A percentile compares a stretch with the other conserved stretches of the same genome.
These are phyloP conservation scores for Digitonthophagus gazella DNA, from an alignment of 2,888 invertebrate species.

Conservation along the genomic window DNA sequence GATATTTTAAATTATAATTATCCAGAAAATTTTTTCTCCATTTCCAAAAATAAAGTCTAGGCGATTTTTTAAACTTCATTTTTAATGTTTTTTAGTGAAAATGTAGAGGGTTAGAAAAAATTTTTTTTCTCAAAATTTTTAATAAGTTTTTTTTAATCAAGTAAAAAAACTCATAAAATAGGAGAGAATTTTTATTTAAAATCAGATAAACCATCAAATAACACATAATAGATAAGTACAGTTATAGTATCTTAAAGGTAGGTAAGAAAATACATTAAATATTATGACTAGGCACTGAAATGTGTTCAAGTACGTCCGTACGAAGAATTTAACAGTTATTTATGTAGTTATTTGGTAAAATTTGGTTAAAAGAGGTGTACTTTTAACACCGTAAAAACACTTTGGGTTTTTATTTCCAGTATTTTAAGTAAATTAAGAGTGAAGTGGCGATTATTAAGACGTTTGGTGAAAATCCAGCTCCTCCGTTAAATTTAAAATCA, in stretches of 20 bases:
- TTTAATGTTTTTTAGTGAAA: too few species aligned
- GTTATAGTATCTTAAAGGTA: not conserved
- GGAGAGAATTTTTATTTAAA: not conserved
- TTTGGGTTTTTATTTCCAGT: too few species aligned
- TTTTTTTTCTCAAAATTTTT: too few species aligned
- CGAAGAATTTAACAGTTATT: not conserved
- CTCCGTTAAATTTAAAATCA: conserved; percentile 17
- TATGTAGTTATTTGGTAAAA: not conserved
- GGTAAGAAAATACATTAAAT: not conserved
- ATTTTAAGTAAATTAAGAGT: not conserved
- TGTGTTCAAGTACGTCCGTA: not conserved
- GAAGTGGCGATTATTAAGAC: conserved; percentile 6
- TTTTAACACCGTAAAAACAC: too few species aligned
- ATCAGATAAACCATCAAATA: not conserved
- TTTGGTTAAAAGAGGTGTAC: not conserved
- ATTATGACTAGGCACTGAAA: not conserved
- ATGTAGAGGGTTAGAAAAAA: too few species aligned
- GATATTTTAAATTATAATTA: too few species aligned
- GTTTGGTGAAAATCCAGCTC: conserved; percentile 7
- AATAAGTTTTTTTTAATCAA: too few species aligned
- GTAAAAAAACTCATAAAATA: too few species aligned
- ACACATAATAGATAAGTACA: not conserved
- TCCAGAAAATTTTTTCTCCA: too few species aligned
- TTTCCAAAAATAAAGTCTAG: too few species aligned
- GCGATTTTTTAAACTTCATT: too few species aligned